Base-by-base conservation (phyloP, 2,113 vertebrate genomes). In the Oreochromis aureus region DNA sequence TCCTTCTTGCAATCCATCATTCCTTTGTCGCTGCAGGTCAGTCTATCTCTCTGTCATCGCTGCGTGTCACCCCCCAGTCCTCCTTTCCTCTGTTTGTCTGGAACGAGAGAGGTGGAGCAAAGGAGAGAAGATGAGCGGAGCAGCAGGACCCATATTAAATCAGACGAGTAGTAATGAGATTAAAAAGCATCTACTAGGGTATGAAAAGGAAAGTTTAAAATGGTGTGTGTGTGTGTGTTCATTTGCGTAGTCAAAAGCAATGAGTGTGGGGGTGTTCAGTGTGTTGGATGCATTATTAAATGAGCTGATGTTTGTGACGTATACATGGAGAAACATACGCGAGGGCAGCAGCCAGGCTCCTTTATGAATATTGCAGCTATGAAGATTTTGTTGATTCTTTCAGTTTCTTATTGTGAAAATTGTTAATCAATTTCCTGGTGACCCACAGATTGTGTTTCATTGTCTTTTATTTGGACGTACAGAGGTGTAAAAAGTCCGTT, bases 161-260 rank as follows among this genome's bases (percentile, higher is more conserved):
- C 80, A 90, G 86, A 87, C n/a, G 2, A 84, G 88, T 55, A 1
- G 30, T 89, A 86, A 94, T 81, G 54, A 90, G 88, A 91, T 92
- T 81, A 91, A 86, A 80, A 85, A 54, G 13, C 66, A 22, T 71
- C 80, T 71, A 10, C 9, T 84, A 79, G 78, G 41, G 34, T 55
- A 24, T 5, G 51, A 66, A 41, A 27, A 30, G 83, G 48, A 30
- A 30, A n/a, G 7, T 32, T 19, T 61, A 1, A 84, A 46, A 19
- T 59, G 36, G 22, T 56, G 11, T 19, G 16, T 58, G 81, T 58
- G 81, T 56, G 39, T 24, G 13, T 24, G 81, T 58, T 11, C 12
- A 5, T 83, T 30, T 59, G 66, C 10, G 54, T 0, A n/a, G 48
- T 5, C 56, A 16, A 36, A 41, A 71, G 36, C 66, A 71, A 48